Percentiles rank a stretch among this genome's conserved stretches.
phyloP scores from a whole-genome alignment of 2,797 vertebrate species.

The Morus bassanus region DNA sequence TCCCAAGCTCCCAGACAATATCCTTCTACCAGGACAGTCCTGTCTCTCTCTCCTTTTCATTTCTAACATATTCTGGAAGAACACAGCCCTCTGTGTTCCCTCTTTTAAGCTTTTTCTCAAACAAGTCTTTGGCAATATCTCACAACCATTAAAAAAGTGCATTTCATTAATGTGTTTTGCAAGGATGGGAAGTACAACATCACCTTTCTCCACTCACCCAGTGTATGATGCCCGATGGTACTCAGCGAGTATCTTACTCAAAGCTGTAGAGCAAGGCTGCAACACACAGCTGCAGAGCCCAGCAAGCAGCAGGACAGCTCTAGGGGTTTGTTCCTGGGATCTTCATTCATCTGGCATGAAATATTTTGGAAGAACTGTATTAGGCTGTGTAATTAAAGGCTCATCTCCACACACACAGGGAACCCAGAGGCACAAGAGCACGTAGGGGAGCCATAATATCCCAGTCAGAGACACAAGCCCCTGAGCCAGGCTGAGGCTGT shows the following conservation, averaged over 20 bases:
- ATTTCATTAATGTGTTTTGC: neutral
- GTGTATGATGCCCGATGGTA: too few species aligned
- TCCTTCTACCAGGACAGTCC: neutral
- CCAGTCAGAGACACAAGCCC: neutral
- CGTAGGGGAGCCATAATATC: neutral
- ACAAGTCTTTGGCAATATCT: neutral
- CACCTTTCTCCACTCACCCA: neutral
- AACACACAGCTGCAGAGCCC: neutral
- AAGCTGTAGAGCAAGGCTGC: neutral
- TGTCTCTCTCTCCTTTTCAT: neutral
- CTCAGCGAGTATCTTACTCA: rapidly evolving
- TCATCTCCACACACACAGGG: neutral
- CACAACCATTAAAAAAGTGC: neutral
- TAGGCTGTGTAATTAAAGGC: neutral
- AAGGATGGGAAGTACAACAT: neutral
- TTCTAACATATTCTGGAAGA: neutral
- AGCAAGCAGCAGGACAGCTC: neutral
- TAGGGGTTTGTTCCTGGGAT: neutral
- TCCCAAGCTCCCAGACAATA: neutral
- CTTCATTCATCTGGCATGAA: neutral
- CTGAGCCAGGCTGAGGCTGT: neutral
- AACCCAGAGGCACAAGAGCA: neutral
- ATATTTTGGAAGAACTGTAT: neutral
- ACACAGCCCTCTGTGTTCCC: neutral
- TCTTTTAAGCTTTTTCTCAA: neutral